Evolutionary conservation across 1,140 invertebrate species (phyloP).

Genomic region (Tetramorium parvispinum): DNA sequence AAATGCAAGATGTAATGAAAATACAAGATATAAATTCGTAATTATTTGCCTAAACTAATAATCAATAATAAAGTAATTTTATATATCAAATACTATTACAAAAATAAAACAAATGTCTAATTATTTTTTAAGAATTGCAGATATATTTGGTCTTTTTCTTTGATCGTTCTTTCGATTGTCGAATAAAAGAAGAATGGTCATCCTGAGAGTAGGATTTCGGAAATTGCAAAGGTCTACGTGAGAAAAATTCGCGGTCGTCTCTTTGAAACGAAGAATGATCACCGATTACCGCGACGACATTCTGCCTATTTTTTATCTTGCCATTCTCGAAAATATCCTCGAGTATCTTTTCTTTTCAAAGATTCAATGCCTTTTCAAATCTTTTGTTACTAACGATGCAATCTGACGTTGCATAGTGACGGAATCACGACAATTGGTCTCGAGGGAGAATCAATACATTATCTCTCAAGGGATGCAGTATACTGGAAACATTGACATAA

Average conservation of each 20-base stretch:
- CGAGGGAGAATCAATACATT: slow-evolving; percentile 12
- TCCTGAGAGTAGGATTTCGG: not conserved
- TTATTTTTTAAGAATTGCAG: not conserved
- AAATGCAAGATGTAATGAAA: not conserved
- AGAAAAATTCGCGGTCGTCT: slow-evolving; percentile 33
- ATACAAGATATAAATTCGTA: not conserved
- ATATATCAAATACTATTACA: not conserved
- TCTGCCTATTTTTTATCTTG: slow-evolving; percentile 35
- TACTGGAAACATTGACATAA: slow-evolving; percentile 37
- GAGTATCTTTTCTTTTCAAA: slow-evolving; percentile 6
- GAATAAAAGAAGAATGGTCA: not conserved
- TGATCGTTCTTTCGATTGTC: not conserved
- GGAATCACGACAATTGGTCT: slow-evolving; percentile 20
- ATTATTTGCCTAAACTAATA: not conserved
- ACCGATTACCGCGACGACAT: slow-evolving; percentile 12
- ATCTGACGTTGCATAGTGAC: not conserved
- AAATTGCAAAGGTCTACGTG: not conserved
- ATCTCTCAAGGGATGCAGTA: slow-evolving; percentile 13
- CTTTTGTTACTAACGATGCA: not conserved
- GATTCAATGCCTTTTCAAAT: slow-evolving; percentile 27
- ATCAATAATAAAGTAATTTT: not conserved
- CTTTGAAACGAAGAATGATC: slow-evolving; percentile 64
- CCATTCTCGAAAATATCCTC: slow-evolving; percentile 25
- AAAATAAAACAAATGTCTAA: not conserved
- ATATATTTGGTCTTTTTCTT: not conserved